Evolutionary conservation across 2,113 vertebrate genomes (phyloP).

Genomic region (Xenopus tropicalis): UCB_Xtro_10.0 CM004449.2:105877001-105877500

Average conservation of each 20-base stretch:
- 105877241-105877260: too few species aligned
- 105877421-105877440: background rate
- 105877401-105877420: background rate
- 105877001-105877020: too few species aligned
- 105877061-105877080: too few species aligned
- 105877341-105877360: constrained; percentile 11
- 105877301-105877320: constrained; percentile 16
- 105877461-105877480: background rate
- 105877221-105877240: background rate
- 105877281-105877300: background rate
- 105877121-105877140: too few species aligned
- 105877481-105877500: background rate
- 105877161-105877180: too few species aligned
- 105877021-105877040: too few species aligned
- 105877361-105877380: constrained; percentile 13
- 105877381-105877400: background rate
- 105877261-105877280: background rate
- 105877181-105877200: too few species aligned
- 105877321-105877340: constrained; percentile 17
- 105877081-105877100: too few species aligned
- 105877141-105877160: too few species aligned
- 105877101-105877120: too few species aligned
- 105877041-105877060: too few species aligned
- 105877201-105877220: background rate
- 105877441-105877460: background rate